These are phyloP conservation scores for Phymorhynchus buccinoides DNA, from an alignment of 1,140 invertebrate genomes.

Conservation along the genomic window DNA sequence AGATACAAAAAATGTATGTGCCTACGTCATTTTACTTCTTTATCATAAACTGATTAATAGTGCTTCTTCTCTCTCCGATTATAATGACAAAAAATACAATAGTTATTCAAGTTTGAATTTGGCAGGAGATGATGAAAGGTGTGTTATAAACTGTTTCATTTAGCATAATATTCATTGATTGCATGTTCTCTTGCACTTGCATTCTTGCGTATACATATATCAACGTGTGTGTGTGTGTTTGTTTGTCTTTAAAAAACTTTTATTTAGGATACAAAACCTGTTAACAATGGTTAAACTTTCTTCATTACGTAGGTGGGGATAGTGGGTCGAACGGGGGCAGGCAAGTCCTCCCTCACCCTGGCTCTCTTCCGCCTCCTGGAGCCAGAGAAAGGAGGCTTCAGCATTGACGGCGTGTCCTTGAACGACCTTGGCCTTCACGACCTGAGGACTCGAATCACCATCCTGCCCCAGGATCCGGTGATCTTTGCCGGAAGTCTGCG, in stretches of 20 bases:
- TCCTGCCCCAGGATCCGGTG: slow-evolving; percentile 78
- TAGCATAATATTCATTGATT: no score
- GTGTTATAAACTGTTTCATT: no score
- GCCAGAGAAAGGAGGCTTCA: slow-evolving; percentile 74
- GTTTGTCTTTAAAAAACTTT: no score
- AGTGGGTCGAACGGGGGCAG: slow-evolving; percentile 81
- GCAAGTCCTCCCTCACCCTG: slow-evolving; percentile 87
- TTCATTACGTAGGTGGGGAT: slow-evolving; percentile 79
- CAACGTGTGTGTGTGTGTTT: no score
- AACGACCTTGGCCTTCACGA: slow-evolving; percentile 79
- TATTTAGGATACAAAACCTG: background rate
- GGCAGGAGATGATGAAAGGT: no score
- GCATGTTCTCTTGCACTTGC: no score
- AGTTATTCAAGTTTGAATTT: no score
- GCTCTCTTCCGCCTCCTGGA: slow-evolving; percentile 76
- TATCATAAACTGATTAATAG: background rate
- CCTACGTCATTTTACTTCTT: no score
- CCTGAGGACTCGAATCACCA: slow-evolving; percentile 66
- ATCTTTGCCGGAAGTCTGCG: slow-evolving; percentile 86
- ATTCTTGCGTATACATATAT: background rate
- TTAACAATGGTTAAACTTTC: background rate
- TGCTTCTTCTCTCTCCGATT: no score
- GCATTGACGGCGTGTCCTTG: slow-evolving; percentile 81
- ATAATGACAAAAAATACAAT: no score
- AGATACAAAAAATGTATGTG: no score